Conservation (phyloP, 2,113 vertebrate species). For the Calypte anna region DNA sequence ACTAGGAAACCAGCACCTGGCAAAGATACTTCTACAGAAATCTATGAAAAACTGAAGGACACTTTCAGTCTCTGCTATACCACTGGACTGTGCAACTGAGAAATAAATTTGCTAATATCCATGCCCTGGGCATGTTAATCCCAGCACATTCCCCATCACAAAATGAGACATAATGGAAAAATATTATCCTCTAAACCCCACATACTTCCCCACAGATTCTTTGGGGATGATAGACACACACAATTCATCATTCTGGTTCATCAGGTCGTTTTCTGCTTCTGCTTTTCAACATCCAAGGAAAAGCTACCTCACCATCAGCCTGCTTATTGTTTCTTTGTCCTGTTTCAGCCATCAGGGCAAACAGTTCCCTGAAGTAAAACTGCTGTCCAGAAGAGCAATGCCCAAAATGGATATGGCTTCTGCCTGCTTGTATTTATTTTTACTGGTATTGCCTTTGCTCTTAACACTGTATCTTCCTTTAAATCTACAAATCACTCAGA, state of each 20-base stretch:
- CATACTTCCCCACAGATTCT: background rate
- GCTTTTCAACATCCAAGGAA: background rate
- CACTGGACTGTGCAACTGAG: background rate
- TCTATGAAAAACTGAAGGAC: background rate
- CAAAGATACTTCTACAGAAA: background rate
- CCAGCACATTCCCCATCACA: background rate
- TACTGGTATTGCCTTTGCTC: background rate
- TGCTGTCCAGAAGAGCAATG: background rate
- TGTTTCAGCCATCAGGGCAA: background rate
- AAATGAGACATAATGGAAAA: background rate
- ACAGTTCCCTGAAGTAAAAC: background rate
- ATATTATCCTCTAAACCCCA: background rate
- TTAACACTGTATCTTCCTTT: background rate
- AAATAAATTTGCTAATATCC: background rate
- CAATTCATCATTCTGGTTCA: background rate
- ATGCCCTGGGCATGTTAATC: background rate
- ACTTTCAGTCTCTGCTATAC: background rate
- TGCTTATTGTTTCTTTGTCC: background rate
- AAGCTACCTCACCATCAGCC: background rate
- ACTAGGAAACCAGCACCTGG: background rate
- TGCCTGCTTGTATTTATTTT: background rate
- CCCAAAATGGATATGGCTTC: background rate
- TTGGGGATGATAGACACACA: background rate
- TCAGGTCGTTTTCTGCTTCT: background rate
- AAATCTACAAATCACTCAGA: background rate